Conservation (phyloP, 1,140 invertebrate species). For the Pseudomyrmex flavicornis region DNA sequence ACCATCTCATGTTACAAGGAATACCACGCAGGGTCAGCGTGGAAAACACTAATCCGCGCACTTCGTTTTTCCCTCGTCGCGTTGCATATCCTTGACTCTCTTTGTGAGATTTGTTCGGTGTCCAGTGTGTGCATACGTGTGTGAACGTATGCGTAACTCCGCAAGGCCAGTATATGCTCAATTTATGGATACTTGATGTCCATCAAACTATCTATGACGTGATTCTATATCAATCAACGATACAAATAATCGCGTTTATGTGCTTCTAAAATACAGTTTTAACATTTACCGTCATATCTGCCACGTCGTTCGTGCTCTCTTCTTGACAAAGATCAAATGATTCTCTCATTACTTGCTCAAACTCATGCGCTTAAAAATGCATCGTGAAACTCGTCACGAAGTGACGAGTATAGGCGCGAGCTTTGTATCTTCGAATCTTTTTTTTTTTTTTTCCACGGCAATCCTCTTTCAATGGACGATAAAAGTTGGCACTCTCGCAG, state of each 20-base stretch:
- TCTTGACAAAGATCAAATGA: neutral
- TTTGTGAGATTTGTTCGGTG: neutral
- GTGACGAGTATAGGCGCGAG: neutral
- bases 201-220: too few relatives aligned
- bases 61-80: neutral
- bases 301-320: neutral
- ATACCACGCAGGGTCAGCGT: conserved; percentile 29
- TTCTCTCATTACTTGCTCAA: neutral
- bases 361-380: neutral
- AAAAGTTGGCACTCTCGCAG: conserved; percentile 20
- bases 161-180: too few relatives aligned
- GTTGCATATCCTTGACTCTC: conserved; percentile 10
- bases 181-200: too few relatives aligned
- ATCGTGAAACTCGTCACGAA: neutral
- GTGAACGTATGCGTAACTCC: neutral
- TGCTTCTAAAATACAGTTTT: neutral
- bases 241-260: neutral
- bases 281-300: neutral
- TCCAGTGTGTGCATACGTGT: neutral
- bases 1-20: conserved; percentile 39
- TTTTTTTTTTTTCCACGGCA: too few relatives aligned
- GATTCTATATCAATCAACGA: neutral
- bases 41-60: conserved; percentile 24
- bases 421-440: neutral
- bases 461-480: neutral